phyloP scores from a whole-genome alignment of 1,140 invertebrate genomes.

The Camponotus floridanus region DNA sequence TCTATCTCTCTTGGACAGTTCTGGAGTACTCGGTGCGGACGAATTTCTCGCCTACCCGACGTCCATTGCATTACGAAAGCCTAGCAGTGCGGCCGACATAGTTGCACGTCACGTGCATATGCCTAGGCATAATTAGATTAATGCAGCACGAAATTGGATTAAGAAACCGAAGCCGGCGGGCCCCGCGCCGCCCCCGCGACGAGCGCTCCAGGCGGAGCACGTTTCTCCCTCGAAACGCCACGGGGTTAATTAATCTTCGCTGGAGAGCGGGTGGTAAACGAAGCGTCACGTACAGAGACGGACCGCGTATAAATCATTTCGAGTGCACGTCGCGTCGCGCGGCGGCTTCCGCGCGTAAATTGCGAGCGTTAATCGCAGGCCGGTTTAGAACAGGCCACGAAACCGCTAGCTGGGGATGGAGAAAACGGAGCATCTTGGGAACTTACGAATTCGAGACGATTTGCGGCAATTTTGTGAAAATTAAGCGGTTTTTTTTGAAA shows the following conservation, averaged over 20 bases:
- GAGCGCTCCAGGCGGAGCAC: conserved; percentile 39
- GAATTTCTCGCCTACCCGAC: conserved; percentile 35
- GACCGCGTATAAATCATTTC: conserved; percentile 60
- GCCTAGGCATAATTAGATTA: conserved; percentile 68
- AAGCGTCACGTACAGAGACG: conserved; percentile 59
- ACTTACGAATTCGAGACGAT: conserved; percentile 12
- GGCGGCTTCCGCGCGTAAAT: conserved; percentile 58
- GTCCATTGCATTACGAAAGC: conserved; percentile 51
- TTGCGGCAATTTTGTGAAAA: background rate
- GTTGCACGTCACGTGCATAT: conserved; percentile 62
- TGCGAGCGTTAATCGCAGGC: conserved; percentile 54
- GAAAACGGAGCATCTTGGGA: conserved; percentile 31
- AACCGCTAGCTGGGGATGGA: conserved; percentile 11
- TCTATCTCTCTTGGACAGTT: conserved; percentile 18
- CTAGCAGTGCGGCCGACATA: conserved; percentile 44
- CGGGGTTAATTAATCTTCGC: conserved; percentile 61
- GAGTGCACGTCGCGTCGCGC: conserved; percentile 49
- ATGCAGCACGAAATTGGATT: conserved; percentile 70
- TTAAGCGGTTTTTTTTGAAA: background rate
- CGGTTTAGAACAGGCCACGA: conserved; percentile 39
- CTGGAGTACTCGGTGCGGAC: conserved; percentile 28
- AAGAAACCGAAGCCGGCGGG: conserved; percentile 57
- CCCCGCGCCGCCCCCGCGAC: conserved; percentile 13
- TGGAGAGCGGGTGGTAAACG: conserved; percentile 58
- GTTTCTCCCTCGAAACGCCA: conserved; percentile 47